Percentiles rank a stretch among this genome's conserved stretches.
phyloP scores from a whole-genome alignment of 2,888 invertebrate genomes.

The Dolichopus griseipennis region DNA sequence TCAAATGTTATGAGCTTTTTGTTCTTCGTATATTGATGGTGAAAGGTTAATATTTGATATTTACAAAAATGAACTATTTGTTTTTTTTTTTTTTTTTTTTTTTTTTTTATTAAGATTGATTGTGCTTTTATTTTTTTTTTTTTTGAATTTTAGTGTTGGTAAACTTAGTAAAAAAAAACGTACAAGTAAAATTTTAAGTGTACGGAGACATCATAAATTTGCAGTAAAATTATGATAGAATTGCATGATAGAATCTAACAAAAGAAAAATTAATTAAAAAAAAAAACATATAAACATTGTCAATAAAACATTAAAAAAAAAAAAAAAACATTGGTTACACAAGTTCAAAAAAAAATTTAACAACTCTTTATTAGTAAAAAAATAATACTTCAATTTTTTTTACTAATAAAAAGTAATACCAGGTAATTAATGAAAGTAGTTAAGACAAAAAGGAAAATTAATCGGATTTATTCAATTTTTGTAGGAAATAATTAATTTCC shows the following conservation, averaged over 20 bases:
- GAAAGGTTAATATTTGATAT: conserved; percentile 3
- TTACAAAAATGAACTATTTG: background rate
- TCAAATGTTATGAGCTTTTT: background rate
- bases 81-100: background rate
- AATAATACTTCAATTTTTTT: too few relatives aligned
- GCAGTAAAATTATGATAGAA: background rate
- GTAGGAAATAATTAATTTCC: too few relatives aligned
- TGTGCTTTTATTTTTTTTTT: background rate
- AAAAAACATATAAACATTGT: background rate
- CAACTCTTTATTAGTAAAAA: too few relatives aligned
- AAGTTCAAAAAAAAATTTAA: too few relatives aligned
- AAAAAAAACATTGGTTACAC: too few relatives aligned
- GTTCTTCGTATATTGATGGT: background rate
- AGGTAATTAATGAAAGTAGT: too few relatives aligned
- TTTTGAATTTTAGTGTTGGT: background rate
- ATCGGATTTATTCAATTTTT: too few relatives aligned
- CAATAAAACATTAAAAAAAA: too few relatives aligned
- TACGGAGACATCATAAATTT: background rate
- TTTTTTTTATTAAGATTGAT: background rate
- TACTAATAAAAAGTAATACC: too few relatives aligned
- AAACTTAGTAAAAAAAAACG: too few relatives aligned
- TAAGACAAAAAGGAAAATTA: too few relatives aligned
- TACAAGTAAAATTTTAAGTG: background rate
- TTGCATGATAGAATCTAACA: background rate
- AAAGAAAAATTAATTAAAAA: background rate